phyloP scores from a whole-genome alignment of 2,113 vertebrate species.

The Calyptommatus sinebrachiatus region DNA sequence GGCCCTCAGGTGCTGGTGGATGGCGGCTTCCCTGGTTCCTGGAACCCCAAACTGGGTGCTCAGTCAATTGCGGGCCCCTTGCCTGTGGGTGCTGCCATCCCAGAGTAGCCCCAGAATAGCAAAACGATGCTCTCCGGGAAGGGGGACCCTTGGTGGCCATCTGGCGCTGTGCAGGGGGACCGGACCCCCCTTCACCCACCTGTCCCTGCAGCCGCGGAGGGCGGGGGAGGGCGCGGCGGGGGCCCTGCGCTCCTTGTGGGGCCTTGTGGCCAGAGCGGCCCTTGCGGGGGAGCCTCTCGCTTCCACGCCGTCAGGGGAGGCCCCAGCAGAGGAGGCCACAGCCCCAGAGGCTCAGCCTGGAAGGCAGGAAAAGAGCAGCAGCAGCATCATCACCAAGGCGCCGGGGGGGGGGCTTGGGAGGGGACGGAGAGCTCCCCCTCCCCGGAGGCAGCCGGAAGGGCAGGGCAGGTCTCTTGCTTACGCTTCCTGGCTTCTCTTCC shows the following conservation, averaged over 20 bases:
- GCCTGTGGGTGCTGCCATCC: not conserved
- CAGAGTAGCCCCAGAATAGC: not conserved
- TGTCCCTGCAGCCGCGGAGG: not conserved
- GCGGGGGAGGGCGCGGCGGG: not conserved
- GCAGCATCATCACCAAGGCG: too few species aligned
- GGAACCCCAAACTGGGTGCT: not conserved
- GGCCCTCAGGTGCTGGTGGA: conserved; percentile 64
- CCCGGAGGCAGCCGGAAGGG: too few species aligned
- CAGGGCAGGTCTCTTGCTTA: too few species aligned
- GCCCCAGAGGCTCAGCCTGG: conserved; percentile 2
- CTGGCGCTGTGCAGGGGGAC: too few species aligned
- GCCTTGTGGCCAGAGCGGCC: conserved; percentile 41
- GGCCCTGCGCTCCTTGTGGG: conserved; percentile 10
- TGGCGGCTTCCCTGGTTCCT: conserved; percentile 18
- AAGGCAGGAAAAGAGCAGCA: not conserved
- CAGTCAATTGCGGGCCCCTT: not conserved
- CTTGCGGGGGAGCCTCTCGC: not conserved
- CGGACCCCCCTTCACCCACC: too few species aligned
- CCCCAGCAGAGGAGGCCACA: not conserved
- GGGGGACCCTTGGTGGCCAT: too few species aligned
- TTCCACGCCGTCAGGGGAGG: not conserved
- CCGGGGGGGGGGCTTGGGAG: too few species aligned
- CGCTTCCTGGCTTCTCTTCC: conserved; percentile 23
- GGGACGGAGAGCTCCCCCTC: not conserved
- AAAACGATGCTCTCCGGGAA: not conserved